Base-by-base conservation (phyloP, 2,113 vertebrate genomes). In the Gavialis gangeticus region DNA sequence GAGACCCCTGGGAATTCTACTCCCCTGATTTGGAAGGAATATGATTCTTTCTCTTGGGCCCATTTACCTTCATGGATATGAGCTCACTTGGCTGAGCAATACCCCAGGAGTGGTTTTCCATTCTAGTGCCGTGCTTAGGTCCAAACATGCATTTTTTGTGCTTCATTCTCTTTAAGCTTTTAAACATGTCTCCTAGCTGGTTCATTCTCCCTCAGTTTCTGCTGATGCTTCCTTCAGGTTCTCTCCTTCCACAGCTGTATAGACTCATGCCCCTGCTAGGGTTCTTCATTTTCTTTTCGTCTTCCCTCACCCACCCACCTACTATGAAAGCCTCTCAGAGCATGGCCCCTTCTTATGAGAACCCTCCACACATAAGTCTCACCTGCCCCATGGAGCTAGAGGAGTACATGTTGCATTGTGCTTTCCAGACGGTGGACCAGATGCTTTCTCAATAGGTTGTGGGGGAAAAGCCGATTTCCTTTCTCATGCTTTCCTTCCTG, bases 201-300 rank as follows among this genome's bases (percentile, higher is more conserved):
- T 85, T 90, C 82, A 5, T 79, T 63, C 17, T 92, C 34, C 59
- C 91, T 82, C 69, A 14, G 83, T 91, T 94, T 96, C 80, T 92
- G 75, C 69, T 82, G 58, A 55, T 93, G 21, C 78, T 69, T 78
- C 91, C 85, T 86, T 82, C 75, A 87, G 82, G 77, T 89, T 94
- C 87, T 46, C 46, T 46, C 46, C 46, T 46, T 46, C 7, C 46
- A 46, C 8, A 9, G 46, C 46, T 46, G 46, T 46, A 46, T 46
- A 46, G 46, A 46, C 46, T 46, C 46, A 46, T 9, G 46, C 46
- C 46, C 46, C 46, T 46, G 58, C 25, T 67, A 78, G 71, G 25
- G 27, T 6, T 84, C 22, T 91, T 71, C 28, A 21, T 46, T 46
- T 91, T 75, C 58, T 92, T 93, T 93, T 76, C 37, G 79, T 15